Base-by-base conservation (phyloP, 1,140 invertebrate genomes). In the Drosophila truncata region DNA sequence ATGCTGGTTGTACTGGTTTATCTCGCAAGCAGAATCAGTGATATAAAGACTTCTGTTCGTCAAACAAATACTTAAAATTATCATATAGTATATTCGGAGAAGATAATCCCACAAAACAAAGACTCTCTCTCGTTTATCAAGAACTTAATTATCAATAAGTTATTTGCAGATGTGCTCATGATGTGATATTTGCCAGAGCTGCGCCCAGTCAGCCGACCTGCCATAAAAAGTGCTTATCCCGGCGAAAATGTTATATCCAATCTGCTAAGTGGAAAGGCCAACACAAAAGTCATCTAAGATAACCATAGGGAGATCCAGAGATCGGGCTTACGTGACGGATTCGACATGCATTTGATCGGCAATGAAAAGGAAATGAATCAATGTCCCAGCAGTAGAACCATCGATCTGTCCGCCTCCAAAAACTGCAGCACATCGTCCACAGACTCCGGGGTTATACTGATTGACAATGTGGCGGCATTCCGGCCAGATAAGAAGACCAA, bases 401-500 rank as follows among this genome's bases (percentile, higher is more conserved):
- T 58, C 50, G 81, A 90, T 55, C 49, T 82, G 29, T 41, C 73
- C 4, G 63, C 69, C 29, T 66, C 65, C 42, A 88, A 88, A 61
- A 90, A 88, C 49, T 88, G 85, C 73, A 92, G 91, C 54, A 87
- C 91, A 46, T 91, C 91, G 25, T 92, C 91, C 27, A 83, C 91
- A 50, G 91, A 92, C 58, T 92, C 91, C 31, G 91, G 91, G 18
- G 91, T 92, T 11, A 79, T 87, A 55, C 65, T 92, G 23, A 80
- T 67, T 61, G 91, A 92, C 54, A 92, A 90, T 66, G 59, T 46
- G 39, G 76, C 77, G 6, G 18, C 37, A 25, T 82, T 66, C 20
- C 81, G 69, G 33, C 54, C 67, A 39, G 62, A 57, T 29, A 61
- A 47, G 69, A 58, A 57, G 57, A 69, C 64, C 71, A 87, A 82